These are phyloP conservation scores for Mythimna vitellina DNA, from an alignment of 2,888 invertebrate genomes.

Conservation along the genomic window DNA sequence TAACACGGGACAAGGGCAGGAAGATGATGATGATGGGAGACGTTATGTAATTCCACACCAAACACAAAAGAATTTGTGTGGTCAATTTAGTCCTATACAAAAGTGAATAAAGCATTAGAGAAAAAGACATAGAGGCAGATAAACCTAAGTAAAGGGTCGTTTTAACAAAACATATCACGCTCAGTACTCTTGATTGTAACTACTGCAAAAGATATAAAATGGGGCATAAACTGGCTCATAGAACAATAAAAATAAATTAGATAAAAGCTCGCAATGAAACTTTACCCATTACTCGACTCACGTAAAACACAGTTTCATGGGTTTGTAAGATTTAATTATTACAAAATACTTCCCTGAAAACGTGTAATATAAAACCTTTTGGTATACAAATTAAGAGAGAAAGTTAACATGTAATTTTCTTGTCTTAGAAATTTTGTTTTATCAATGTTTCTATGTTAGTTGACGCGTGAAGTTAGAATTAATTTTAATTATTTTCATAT, in stretches of 20 bases:
- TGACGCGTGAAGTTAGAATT: not conserved
- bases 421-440: conserved; percentile 18
- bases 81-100: not conserved
- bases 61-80: too few species aligned
- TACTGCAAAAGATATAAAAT: conserved; percentile 82
- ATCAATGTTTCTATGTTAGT: conserved; percentile 4
- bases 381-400: conserved; percentile 47
- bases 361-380: conserved; percentile 58
- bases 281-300: conserved; percentile 83
- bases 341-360: conserved; percentile 75
- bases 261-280: conserved; percentile 89
- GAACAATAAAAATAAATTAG: conserved; percentile 90
- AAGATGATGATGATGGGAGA: too few species aligned
- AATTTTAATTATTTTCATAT: conserved; percentile 1
- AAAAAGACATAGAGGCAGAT: conserved; percentile 14
- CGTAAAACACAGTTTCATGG: conserved; percentile 85
- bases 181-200: conserved; percentile 75
- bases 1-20: too few species aligned
- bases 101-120: not conserved
- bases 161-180: conserved; percentile 70
- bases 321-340: conserved; percentile 86
- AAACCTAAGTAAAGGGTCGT: conserved; percentile 35
- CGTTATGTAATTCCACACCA: too few species aligned
- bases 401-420: conserved; percentile 34
- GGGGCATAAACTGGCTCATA: conserved; percentile 84